Conservation (phyloP, 2,888 invertebrate species). For the Drosophila vallismaia region DNA sequence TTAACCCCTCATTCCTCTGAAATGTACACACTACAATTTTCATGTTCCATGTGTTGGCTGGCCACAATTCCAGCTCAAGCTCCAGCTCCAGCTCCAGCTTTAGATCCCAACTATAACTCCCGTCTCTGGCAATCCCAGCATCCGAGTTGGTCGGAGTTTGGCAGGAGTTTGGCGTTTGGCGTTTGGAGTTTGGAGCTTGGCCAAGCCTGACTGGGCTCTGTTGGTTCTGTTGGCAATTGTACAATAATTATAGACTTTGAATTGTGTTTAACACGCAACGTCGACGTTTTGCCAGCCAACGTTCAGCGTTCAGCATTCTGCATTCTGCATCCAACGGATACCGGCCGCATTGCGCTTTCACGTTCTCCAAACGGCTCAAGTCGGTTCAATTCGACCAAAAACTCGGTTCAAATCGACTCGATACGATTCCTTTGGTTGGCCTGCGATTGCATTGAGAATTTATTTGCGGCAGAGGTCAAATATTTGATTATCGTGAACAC, state of each 20-base stretch:
- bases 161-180: constrained; percentile 25
- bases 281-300: constrained; percentile 60
- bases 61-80: constrained; percentile 47
- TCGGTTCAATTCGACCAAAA: constrained; percentile 14
- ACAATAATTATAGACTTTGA: constrained; percentile 82
- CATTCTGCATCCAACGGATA: constrained; percentile 24
- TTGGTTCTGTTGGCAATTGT: constrained; percentile 75
- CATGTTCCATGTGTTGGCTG: constrained; percentile 66
- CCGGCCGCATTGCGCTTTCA: constrained; percentile 66
- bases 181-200: constrained; percentile 11
- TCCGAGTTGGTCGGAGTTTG: constrained; percentile 17
- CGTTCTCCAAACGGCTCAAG: constrained; percentile 45
- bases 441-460: constrained; percentile 75
- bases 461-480: constrained; percentile 81
- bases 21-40: constrained; percentile 73
- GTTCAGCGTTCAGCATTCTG: constrained; percentile 12
- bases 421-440: constrained; percentile 45
- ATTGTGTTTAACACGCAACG: constrained; percentile 83
- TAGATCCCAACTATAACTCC: constrained; percentile 9
- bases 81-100: constrained; percentile 23
- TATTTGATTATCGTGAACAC: constrained; percentile 80
- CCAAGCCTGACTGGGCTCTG: constrained; percentile 44
- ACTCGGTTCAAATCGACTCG: constrained; percentile 13
- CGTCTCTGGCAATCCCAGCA: constrained; percentile 14
- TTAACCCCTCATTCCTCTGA: constrained; percentile 22